Evolutionary conservation across 2,797 vertebrate genomes (phyloP).

Genomic region (Sorex maritimensis): DNA sequence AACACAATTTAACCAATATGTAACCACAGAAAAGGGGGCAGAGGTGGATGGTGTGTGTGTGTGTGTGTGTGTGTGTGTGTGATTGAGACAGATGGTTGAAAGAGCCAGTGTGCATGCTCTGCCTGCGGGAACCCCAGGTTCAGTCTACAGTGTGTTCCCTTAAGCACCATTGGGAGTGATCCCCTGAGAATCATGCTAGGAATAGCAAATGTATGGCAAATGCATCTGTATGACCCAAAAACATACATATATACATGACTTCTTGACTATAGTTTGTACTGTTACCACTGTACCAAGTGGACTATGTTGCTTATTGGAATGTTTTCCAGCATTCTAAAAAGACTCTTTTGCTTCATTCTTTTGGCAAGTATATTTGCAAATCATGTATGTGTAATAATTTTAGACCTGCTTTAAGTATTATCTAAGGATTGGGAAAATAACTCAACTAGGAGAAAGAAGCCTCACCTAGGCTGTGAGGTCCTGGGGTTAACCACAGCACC

Average conservation of each 20-base stretch:
- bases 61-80: too few relatives aligned
- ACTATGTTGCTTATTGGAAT: conserved; percentile 49
- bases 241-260: not conserved
- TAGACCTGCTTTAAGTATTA: conserved; percentile 29
- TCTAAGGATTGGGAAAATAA: not conserved
- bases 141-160: too few relatives aligned
- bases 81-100: too few relatives aligned
- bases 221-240: too few relatives aligned
- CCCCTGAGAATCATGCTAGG: too few relatives aligned
- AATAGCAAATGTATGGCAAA: too few relatives aligned
- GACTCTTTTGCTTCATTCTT: conserved; percentile 59
- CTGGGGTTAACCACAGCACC: not conserved
- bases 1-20: not conserved
- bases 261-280: conserved; percentile 12
- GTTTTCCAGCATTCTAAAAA: not conserved
- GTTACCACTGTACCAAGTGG: not conserved
- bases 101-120: too few relatives aligned
- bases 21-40: not conserved
- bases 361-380: conserved; percentile 34
- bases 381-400: conserved; percentile 24
- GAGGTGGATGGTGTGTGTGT: not conserved
- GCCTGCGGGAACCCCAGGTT: too few relatives aligned
- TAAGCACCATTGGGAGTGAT: too few relatives aligned
- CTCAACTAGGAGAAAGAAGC: not conserved
- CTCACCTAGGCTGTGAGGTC: not conserved